These are phyloP conservation scores for Polymixis lichenea DNA, from an alignment of 2,888 invertebrate genomes.

Conservation along the genomic window DNA sequence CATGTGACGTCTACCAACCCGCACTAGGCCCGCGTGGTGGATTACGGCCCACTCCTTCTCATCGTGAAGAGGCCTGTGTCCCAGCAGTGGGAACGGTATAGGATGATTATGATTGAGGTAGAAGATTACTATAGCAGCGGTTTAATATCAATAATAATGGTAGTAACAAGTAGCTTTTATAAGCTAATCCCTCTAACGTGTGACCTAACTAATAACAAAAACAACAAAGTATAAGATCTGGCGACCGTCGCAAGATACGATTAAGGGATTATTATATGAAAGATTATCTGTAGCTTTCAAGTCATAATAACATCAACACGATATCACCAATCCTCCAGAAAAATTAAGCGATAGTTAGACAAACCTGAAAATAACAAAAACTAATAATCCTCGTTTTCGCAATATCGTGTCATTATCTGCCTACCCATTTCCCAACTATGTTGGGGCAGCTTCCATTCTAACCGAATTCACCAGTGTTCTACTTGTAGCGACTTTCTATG, in stretches of 20 bases:
- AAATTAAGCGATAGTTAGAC: neutral
- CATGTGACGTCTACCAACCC: no score
- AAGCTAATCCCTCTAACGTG: constrained; percentile 18
- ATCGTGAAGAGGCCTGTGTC: no score
- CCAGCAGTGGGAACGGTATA: neutral
- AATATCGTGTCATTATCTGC: neutral
- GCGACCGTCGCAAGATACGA: neutral
- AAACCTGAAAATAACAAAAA: neutral
- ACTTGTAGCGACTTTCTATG: no score
- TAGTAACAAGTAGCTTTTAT: neutral
- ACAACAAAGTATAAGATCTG: neutral
- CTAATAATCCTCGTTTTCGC: neutral
- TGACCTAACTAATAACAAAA: neutral
- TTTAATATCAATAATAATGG: neutral
- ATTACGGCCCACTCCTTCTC: no score
- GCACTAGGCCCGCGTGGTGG: no score
- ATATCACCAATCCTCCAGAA: neutral
- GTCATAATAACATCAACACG: neutral
- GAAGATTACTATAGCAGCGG: neutral
- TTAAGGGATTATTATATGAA: constrained; percentile 20
- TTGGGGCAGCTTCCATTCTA: no score
- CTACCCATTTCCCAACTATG: no score
- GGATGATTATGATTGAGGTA: neutral
- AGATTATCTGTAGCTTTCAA: constrained; percentile 11
- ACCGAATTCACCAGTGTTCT: no score